Conservation (phyloP, 2,113 vertebrate genomes). For the Tetrao urogallus region DNA sequence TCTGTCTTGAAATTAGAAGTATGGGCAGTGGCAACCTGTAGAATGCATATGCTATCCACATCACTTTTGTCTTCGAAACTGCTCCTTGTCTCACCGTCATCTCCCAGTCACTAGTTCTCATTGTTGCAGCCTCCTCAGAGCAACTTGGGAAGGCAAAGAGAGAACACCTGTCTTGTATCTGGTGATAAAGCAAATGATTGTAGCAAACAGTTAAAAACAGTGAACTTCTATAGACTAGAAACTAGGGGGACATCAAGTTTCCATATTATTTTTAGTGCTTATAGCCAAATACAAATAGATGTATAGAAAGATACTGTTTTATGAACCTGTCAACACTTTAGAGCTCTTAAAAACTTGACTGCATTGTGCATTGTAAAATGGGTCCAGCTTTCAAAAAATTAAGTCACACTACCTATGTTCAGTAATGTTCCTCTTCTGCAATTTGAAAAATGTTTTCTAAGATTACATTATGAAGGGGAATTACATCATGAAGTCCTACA, state of each 20-base stretch:
- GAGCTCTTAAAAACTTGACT: neutral
- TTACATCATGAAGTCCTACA: neutral
- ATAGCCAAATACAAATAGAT: neutral
- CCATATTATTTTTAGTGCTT: neutral
- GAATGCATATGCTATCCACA: neutral
- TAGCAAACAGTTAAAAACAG: neutral
- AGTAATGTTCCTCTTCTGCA: neutral
- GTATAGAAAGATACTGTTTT: neutral
- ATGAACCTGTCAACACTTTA: neutral
- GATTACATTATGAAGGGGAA: neutral
- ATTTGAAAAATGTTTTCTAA: neutral
- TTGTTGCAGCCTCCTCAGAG: neutral
- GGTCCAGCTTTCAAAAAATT: neutral
- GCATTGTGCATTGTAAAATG: neutral
- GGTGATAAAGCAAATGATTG: neutral
- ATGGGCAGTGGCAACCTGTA: neutral
- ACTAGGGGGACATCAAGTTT: neutral
- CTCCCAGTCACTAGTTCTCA: neutral
- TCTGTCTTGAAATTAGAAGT: constrained; percentile 21
- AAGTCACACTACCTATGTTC: neutral
- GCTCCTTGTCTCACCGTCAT: neutral
- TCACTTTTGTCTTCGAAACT: neutral
- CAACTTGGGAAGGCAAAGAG: neutral
- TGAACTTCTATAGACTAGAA: neutral
- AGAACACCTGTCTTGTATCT: neutral